Conservation (phyloP, 2,888 invertebrate species). For the Hirtodrosophila duncani region DNA sequence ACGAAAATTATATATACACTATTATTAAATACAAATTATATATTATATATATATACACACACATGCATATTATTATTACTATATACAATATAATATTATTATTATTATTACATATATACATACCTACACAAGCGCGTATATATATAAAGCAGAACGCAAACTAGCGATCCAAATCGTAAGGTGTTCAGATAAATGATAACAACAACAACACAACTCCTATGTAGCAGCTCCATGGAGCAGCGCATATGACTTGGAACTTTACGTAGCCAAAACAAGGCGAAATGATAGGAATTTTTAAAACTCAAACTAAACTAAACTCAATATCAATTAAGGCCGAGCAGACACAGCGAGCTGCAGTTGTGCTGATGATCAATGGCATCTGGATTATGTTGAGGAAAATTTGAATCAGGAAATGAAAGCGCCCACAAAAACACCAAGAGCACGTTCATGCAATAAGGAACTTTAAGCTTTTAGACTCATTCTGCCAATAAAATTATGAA, state of each 20-base stretch:
- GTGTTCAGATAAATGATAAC: conserved; percentile 35
- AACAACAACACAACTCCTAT: too few relatives aligned
- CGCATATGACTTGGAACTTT: too few relatives aligned
- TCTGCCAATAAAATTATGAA: too few relatives aligned
- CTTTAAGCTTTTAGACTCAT: too few relatives aligned
- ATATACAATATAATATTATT: conserved; percentile 58
- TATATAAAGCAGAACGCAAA: conserved; percentile 35
- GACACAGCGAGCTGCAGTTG: too few relatives aligned
- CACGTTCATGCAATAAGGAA: too few relatives aligned
- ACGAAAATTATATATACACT: conserved; percentile 61
- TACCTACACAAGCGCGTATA: conserved; percentile 28
- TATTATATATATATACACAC: conserved; percentile 42
- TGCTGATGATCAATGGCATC: too few relatives aligned
- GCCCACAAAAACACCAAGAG: too few relatives aligned
- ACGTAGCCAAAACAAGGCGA: conserved; percentile 6
- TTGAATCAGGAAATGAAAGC: too few relatives aligned
- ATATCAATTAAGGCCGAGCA: conserved; percentile 71
- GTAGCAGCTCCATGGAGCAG: conserved; percentile 40
- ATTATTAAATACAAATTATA: conserved; percentile 42
- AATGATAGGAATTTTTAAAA: conserved; percentile 12
- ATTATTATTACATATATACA: conserved; percentile 55
- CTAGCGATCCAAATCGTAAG: conserved; percentile 41
- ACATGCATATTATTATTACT: conserved; percentile 60
- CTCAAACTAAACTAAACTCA: conserved; percentile 34
- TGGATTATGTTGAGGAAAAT: too few relatives aligned